Evolutionary conservation across 2,888 invertebrate genomes (phyloP).

Genomic region (Doris montereyensis): DNA sequence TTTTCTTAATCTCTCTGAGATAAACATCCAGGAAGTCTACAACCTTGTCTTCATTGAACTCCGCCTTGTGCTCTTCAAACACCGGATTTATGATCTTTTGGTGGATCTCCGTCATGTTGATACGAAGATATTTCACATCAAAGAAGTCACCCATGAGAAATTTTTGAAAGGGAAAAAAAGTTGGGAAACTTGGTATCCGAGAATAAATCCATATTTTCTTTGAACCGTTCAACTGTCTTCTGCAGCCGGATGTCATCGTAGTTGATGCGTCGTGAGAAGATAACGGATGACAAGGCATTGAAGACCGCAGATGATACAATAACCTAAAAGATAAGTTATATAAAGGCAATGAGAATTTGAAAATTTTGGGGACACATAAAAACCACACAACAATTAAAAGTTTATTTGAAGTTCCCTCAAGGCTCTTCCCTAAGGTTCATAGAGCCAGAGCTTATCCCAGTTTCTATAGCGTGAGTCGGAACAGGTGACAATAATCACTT

Average conservation of each 20-base stretch:
- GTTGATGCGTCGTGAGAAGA: slow-evolving; percentile 32
- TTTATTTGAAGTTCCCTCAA: too few relatives aligned
- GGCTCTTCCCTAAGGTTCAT: too few relatives aligned
- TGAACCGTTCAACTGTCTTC: slow-evolving; percentile 37
- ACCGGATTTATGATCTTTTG: slow-evolving; percentile 42
- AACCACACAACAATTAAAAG: too few relatives aligned
- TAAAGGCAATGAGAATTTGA: too few relatives aligned
- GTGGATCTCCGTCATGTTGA: slow-evolving; percentile 47
- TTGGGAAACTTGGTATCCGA: slow-evolving; percentile 45
- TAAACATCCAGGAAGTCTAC: slow-evolving; percentile 36
- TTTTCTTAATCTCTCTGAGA: slow-evolving; percentile 34
- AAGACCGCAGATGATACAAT: slow-evolving; percentile 37
- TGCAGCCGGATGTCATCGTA: slow-evolving; percentile 38
- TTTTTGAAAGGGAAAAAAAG: slow-evolving; percentile 46
- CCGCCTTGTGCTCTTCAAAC: slow-evolving; percentile 34
- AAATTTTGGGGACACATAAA: too few relatives aligned
- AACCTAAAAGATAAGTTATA: too few relatives aligned
- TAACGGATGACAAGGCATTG: slow-evolving; percentile 24
- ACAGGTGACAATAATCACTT: too few relatives aligned
- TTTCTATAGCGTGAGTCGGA: too few relatives aligned
- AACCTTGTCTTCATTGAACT: slow-evolving; percentile 30
- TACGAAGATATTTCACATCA: slow-evolving; percentile 45
- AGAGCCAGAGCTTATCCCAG: too few relatives aligned
- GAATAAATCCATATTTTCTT: slow-evolving; percentile 44
- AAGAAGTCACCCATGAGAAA: slow-evolving; percentile 47